These are phyloP conservation scores for Pantherophis guttatus DNA, from an alignment of 2,113 vertebrate species.

Conservation along the genomic window DNA sequence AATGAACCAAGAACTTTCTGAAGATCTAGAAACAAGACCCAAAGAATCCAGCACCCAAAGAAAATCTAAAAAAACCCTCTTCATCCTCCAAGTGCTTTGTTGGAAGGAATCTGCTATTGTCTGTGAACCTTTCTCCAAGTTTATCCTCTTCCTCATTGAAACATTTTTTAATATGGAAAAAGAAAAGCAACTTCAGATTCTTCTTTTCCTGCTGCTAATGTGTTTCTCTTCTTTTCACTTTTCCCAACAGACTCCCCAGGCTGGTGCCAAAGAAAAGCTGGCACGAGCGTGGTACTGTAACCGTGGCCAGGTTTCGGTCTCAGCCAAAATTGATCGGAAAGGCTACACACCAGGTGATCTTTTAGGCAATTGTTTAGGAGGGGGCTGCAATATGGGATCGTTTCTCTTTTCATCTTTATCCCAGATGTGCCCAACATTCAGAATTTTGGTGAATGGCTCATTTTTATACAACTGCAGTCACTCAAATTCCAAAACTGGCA, in stretches of 20 bases:
- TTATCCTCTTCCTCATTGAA: no score
- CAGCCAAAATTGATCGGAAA: conserved; percentile 92
- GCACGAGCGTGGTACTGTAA: conserved; percentile 90
- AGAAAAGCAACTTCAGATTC: neutral
- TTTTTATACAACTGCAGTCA: neutral
- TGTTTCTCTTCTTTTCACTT: neutral
- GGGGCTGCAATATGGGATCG: neutral
- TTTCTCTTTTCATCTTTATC: no score
- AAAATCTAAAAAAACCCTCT: no score
- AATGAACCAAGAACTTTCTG: no score
- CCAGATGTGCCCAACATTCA: neutral
- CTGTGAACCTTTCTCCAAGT: neutral
- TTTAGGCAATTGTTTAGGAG: neutral
- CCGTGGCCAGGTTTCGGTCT: conserved; percentile 87
- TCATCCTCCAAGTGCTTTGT: no score
- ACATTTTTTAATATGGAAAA: neutral
- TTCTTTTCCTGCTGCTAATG: neutral
- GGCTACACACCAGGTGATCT: conserved; percentile 91
- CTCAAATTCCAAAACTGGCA: neutral
- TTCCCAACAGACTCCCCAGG: conserved; percentile 84
- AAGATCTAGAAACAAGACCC: no score
- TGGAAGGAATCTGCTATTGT: neutral
- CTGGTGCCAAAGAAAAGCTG: conserved; percentile 90
- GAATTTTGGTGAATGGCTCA: neutral
- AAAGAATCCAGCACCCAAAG: neutral